These are phyloP conservation scores for Lasioglossum marginatum DNA, from an alignment of 2,888 invertebrate species.

Conservation along the genomic window DNA sequence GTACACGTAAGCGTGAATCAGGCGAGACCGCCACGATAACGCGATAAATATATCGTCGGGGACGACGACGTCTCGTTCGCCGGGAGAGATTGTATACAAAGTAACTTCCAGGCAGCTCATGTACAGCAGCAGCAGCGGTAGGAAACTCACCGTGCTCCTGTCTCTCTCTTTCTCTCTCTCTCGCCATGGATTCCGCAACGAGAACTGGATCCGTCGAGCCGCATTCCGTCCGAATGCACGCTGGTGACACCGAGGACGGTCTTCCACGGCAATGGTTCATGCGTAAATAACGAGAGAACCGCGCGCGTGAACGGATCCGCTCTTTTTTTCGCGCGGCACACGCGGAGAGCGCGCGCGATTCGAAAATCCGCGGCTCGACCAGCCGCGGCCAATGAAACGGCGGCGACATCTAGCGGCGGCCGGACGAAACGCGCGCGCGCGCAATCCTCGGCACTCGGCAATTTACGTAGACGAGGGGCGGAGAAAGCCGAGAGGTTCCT, in stretches of 20 bases:
- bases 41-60: conserved; percentile 20
- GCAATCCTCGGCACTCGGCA: conserved; percentile 43
- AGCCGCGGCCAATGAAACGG: neutral
- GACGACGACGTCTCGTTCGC: neutral
- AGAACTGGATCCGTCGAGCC: conserved; percentile 1
- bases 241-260: neutral
- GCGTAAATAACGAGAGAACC: neutral
- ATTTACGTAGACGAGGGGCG: conserved; percentile 55
- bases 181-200: neutral
- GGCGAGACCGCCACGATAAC: conserved; percentile 34
- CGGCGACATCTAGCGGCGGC: conserved; percentile 63
- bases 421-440: neutral
- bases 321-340: neutral
- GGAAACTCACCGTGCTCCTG: neutral
- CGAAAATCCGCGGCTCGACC: conserved; percentile 38
- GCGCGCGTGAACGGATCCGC: neutral
- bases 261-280: neutral
- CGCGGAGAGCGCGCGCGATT: conserved; percentile 40
- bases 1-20: conserved; percentile 39
- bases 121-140: neutral
- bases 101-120: neutral
- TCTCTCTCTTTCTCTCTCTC: neutral
- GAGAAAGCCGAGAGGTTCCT: conserved; percentile 63
- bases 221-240: neutral
- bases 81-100: neutral